These are phyloP conservation scores for Procambarus clarkii DNA, from an alignment of 1,140 invertebrate species.

Conservation along the genomic window DNA sequence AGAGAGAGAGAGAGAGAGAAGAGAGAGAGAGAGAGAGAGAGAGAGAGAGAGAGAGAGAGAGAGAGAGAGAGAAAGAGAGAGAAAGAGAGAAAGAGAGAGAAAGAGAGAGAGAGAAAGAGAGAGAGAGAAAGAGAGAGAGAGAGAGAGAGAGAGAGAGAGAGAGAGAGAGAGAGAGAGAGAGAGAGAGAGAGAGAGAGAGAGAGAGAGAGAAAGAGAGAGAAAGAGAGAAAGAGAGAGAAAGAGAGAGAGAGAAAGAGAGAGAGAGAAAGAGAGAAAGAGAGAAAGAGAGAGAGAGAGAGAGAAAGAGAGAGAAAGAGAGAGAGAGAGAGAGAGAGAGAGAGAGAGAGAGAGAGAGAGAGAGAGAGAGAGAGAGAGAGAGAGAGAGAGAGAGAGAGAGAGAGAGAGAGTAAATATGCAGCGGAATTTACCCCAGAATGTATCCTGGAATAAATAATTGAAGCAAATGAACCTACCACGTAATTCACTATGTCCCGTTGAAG, in stretches of 20 bases:
- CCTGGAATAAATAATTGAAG: too few relatives aligned
- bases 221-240: background rate
- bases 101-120: background rate
- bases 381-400: slow-evolving; percentile 29
- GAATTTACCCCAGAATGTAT: too few relatives aligned
- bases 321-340: background rate
- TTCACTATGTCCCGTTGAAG: too few relatives aligned
- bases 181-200: background rate
- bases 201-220: background rate
- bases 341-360: slow-evolving; percentile 17
- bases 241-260: background rate
- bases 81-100: background rate
- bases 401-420: background rate
- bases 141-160: background rate
- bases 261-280: background rate
- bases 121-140: too few relatives aligned
- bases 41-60: background rate
- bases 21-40: background rate
- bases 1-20: background rate
- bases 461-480: too few relatives aligned
- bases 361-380: slow-evolving; percentile 41
- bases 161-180: background rate
- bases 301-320: background rate
- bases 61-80: background rate
- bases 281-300: background rate